A percentile compares a stretch with the other conserved stretches of the same genome.
Conservation (phyloP, 2,797 vertebrate genomes). For the Danio choprae region DNA sequence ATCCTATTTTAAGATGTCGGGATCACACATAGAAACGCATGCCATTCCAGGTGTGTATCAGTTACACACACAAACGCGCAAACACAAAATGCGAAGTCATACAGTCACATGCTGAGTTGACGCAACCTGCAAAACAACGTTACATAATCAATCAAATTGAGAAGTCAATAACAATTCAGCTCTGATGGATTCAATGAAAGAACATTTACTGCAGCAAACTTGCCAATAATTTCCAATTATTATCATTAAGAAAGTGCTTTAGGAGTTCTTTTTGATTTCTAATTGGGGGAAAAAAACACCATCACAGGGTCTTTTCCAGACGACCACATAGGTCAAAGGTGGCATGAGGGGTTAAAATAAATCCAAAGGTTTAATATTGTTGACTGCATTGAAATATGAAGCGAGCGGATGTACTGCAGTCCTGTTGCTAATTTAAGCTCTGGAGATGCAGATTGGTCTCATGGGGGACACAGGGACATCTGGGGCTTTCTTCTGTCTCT, state of each 20-base stretch:
- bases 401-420: neutral
- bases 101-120: neutral
- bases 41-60: slow-evolving; percentile 36
- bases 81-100: slow-evolving; percentile 23
- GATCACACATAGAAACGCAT: slow-evolving; percentile 21
- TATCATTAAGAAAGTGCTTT: neutral
- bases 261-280: neutral
- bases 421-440: slow-evolving; percentile 36
- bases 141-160: neutral
- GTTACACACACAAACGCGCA: slow-evolving; percentile 20
- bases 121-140: neutral
- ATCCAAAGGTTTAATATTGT: slow-evolving; percentile 3
- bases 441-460: slow-evolving; percentile 2
- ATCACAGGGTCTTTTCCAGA: neutral
- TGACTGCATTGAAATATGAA: slow-evolving; percentile 32
- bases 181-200: neutral
- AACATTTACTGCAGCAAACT: neutral
- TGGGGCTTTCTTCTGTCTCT: neutral
- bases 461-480: neutral
- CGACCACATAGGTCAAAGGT: neutral
- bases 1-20: slow-evolving; percentile 28
- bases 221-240: neutral
- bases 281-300: neutral
- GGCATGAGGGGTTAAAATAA: slow-evolving; percentile 33
- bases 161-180: neutral